Evolutionary conservation across 2,888 invertebrate species (phyloP).

Genomic region (Chirona hameri): DNA sequence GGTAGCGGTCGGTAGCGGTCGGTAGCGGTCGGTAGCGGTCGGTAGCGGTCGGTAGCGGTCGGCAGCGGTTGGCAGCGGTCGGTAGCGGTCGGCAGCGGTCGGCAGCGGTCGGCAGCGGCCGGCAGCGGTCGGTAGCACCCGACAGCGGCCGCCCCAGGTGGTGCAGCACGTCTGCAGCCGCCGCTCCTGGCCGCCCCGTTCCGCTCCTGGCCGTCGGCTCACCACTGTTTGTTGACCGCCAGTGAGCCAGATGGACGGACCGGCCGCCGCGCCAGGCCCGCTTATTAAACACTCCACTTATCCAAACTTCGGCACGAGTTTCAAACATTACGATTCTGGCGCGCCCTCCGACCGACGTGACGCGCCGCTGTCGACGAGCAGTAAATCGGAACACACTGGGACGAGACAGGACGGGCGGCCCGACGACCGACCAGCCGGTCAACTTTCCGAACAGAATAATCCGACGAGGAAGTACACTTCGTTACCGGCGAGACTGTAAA

Average conservation of each 20-base stretch:
- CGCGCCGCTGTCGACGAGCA: not conserved
- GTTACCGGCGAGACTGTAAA: not conserved
- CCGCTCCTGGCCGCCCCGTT: not conserved
- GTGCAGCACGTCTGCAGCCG: no score
- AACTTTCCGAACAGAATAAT: constrained; percentile 8
- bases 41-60: no score
- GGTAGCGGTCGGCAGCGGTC: no score
- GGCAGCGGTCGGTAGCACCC: no score
- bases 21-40: no score
- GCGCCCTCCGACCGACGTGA: not conserved
- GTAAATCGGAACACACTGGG: not conserved
- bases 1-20: no score
- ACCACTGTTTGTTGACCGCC: not conserved
- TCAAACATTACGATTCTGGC: not conserved
- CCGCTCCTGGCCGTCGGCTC: not conserved
- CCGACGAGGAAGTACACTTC: constrained; percentile 22
- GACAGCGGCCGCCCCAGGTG: no score
- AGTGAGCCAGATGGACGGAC: not conserved
- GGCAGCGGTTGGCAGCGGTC: no score
- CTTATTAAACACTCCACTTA: constrained; percentile 28
- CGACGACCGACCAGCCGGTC: not conserved
- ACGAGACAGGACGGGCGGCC: no score
- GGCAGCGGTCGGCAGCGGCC: no score
- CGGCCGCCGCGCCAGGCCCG: not conserved
- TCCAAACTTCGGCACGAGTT: constrained; percentile 7